Percentiles rank a stretch among this genome's conserved stretches.
These are phyloP conservation scores for Frieseomelitta varia DNA, from an alignment of 1,140 invertebrate genomes.

Conservation along the genomic window DNA sequence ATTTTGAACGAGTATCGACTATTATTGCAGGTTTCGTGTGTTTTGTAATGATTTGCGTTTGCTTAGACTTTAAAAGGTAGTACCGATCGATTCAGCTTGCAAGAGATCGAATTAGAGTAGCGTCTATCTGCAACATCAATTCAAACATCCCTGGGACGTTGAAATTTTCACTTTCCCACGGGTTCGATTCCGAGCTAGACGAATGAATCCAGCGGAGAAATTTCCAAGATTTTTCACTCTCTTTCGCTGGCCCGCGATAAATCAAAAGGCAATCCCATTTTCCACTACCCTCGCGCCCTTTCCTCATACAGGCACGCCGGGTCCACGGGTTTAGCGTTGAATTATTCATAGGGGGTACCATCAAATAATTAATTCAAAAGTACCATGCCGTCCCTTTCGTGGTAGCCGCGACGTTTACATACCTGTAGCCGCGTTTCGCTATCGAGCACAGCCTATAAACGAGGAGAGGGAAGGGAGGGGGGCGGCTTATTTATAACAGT, in stretches of 20 bases:
- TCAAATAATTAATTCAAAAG: conserved; percentile 71
- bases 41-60: too few species aligned
- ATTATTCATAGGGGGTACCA: conserved; percentile 65
- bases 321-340: conserved; percentile 35
- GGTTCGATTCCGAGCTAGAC: background rate
- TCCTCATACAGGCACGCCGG: background rate
- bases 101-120: too few species aligned
- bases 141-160: background rate
- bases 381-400: conserved; percentile 56
- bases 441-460: conserved; percentile 9
- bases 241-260: conserved; percentile 28
- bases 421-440: conserved; percentile 8
- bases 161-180: conserved; percentile 8
- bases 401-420: conserved; percentile 21
- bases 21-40: too few species aligned
- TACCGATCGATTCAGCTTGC: background rate
- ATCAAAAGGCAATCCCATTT: conserved; percentile 64
- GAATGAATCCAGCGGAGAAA: conserved; percentile 1
- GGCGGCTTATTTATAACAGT: conserved; percentile 53
- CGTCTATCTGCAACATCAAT: background rate
- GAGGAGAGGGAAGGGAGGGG: background rate
- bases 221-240: conserved; percentile 1
- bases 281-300: background rate
- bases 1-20: too few species aligned
- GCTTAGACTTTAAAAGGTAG: background rate